Percentiles rank a stretch among this genome's conserved stretches.
phyloP scores from a whole-genome alignment of 2,888 invertebrate genomes.

The Microctonus hyperodae region DNA sequence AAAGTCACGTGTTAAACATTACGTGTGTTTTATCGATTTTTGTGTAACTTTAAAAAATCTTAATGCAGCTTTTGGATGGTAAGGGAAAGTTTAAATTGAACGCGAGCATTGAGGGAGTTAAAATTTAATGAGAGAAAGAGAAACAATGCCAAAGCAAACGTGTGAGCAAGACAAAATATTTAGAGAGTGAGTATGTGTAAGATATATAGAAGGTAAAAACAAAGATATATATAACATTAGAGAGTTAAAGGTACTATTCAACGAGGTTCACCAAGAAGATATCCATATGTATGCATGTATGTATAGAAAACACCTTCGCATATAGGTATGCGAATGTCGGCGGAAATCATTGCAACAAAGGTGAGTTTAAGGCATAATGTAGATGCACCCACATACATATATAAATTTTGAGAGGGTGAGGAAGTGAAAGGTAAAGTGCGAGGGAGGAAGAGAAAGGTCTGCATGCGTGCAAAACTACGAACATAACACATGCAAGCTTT shows the following conservation, averaged over 20 bases:
- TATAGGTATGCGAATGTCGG: constrained; percentile 34
- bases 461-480: constrained; percentile 60
- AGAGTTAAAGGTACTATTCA: constrained; percentile 41
- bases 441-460: constrained; percentile 34
- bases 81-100: constrained; percentile 60
- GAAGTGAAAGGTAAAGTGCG: not conserved
- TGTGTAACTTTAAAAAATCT: constrained; percentile 61
- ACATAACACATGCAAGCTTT: constrained; percentile 60
- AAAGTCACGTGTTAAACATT: constrained; percentile 25
- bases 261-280: constrained; percentile 28
- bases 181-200: constrained; percentile 27
- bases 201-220: constrained; percentile 26
- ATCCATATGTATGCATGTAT: constrained; percentile 13
- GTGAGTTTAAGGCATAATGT: constrained; percentile 28
- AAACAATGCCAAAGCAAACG: not conserved
- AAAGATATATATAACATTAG: constrained; percentile 30
- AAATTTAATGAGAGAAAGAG: not conserved
- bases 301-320: constrained; percentile 15
- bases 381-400: constrained; percentile 29
- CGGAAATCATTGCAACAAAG: constrained; percentile 36
- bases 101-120: constrained; percentile 40
- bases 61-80: constrained; percentile 57
- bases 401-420: constrained; percentile 14
- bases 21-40: constrained; percentile 47
- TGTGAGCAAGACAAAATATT: constrained; percentile 2